Percentiles rank a stretch among this genome's conserved stretches.
Evolutionary conservation across 2,113 vertebrate species (phyloP).

Genomic region (Piprites chloris): DNA sequence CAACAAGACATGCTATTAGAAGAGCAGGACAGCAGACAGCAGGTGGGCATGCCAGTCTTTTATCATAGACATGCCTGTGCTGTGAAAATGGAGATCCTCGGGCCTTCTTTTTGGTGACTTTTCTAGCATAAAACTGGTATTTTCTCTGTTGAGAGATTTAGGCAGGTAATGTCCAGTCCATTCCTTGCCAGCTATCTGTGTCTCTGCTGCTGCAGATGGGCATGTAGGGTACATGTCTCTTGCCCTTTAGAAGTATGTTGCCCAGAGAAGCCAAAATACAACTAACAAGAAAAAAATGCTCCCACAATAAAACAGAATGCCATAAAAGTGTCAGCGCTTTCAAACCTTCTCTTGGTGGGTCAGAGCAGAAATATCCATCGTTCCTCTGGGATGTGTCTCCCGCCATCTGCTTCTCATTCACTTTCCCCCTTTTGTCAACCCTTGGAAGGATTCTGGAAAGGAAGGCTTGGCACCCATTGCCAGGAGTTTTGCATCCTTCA

Average conservation of each 20-base stretch:
- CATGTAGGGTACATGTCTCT: background rate
- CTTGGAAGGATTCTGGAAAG: constrained; percentile 28
- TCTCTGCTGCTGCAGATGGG: background rate
- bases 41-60: background rate
- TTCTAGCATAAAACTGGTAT: background rate
- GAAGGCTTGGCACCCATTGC: background rate
- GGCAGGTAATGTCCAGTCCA: background rate
- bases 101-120: background rate
- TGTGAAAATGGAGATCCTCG: background rate
- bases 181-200: background rate
- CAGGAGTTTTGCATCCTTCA: constrained; percentile 27
- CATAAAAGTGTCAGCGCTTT: constrained; percentile 55
- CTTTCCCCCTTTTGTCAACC: background rate
- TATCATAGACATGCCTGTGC: background rate
- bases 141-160: background rate
- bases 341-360: constrained; percentile 55
- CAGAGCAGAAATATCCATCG: constrained; percentile 47
- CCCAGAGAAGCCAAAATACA: constrained; percentile 32
- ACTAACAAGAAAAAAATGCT: constrained; percentile 52
- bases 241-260: constrained; percentile 41
- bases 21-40: background rate
- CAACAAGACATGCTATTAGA: background rate
- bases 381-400: background rate
- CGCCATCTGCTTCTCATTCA: constrained; percentile 57
- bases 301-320: constrained; percentile 38